A percentile compares a stretch with the other conserved stretches of the same genome.
Evolutionary conservation across 2,888 invertebrate genomes (phyloP).

Genomic region (Pinctada fucata): DNA sequence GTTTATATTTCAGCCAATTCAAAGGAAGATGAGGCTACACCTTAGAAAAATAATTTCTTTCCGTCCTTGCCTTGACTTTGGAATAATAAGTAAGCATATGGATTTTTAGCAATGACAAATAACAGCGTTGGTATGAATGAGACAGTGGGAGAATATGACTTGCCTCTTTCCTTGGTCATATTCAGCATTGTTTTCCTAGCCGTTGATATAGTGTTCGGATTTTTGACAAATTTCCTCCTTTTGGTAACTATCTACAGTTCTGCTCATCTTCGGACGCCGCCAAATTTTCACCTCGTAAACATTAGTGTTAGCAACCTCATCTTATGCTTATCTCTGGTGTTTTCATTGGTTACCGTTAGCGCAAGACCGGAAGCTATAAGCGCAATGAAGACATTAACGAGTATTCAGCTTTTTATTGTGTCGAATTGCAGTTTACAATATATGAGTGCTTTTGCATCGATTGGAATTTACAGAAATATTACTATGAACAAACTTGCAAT

Average conservation of each 20-base stretch:
- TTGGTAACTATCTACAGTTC: slow-evolving; percentile 67
- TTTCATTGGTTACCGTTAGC: slow-evolving; percentile 58
- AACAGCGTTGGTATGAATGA: background rate
- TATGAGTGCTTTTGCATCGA: slow-evolving; percentile 69
- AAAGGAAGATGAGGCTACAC: no score
- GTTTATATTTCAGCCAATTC: no score
- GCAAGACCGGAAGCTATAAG: slow-evolving; percentile 37
- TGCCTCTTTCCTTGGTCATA: slow-evolving; percentile 18
- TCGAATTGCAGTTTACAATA: slow-evolving; percentile 68
- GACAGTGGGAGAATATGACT: background rate
- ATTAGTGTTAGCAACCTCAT: slow-evolving; percentile 70
- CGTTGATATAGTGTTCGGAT: slow-evolving; percentile 30
- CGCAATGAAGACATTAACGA: slow-evolving; percentile 51
- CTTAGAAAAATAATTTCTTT: no score
- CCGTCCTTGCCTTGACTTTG: no score
- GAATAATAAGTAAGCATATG: no score
- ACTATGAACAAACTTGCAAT: slow-evolving; percentile 65
- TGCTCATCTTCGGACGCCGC: slow-evolving; percentile 71
- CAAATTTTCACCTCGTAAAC: slow-evolving; percentile 72
- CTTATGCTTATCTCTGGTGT: slow-evolving; percentile 61
- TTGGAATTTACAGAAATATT: slow-evolving; percentile 68
- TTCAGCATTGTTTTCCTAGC: slow-evolving; percentile 31
- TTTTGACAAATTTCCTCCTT: slow-evolving; percentile 51
- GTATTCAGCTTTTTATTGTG: slow-evolving; percentile 66
- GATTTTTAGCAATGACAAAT: background rate